Evolutionary conservation across 1,140 invertebrate species (phyloP).

Genomic region (Diabrotica undecimpunctata): DNA sequence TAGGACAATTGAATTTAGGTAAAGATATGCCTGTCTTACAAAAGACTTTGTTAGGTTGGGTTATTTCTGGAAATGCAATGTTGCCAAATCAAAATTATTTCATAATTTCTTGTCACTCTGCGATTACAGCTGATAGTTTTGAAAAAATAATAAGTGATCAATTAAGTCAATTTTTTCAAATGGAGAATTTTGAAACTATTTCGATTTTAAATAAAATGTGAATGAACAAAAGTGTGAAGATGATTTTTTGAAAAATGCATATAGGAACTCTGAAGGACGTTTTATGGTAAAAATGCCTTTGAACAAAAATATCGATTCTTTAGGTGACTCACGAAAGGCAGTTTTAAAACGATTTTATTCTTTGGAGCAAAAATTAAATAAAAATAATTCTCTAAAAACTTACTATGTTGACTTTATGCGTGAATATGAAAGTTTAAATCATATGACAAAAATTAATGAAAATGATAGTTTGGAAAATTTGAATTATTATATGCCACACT

Average conservation of each 20-base stretch:
- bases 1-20: constrained; percentile 6
- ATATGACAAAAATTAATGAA: constrained; percentile 9
- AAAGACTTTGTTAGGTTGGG: not conserved
- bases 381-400: constrained; percentile 5
- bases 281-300: not conserved
- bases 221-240: no score
- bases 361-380: not conserved
- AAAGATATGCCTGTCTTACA: constrained; percentile 1
- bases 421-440: constrained; percentile 5
- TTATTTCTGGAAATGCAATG: not conserved
- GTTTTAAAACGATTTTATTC: not conserved
- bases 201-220: no score
- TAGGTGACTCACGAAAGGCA: not conserved
- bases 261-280: no score
- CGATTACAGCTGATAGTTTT: no score
- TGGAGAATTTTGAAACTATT: no score
- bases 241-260: no score
- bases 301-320: not conserved
- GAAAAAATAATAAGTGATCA: no score
- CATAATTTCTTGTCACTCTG: no score
- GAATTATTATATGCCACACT: constrained; percentile 37
- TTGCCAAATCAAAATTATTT: no score
- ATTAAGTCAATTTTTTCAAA: no score
- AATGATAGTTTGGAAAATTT: constrained; percentile 4
- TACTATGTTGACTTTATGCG: constrained; percentile 15